Evolutionary conservation across 1,140 invertebrate species (phyloP).

Genomic region (Schlechtendalia chinensis): DNA sequence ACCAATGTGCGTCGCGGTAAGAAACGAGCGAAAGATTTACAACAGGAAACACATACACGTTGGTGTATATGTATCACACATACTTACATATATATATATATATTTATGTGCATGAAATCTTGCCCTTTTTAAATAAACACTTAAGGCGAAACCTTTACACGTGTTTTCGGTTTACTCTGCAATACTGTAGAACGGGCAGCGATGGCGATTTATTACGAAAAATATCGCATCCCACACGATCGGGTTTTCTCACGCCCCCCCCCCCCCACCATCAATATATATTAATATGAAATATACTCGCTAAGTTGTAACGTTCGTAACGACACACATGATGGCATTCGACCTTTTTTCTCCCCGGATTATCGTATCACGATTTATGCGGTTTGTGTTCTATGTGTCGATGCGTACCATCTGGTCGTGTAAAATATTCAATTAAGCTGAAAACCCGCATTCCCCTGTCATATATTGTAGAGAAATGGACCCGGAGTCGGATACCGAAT

Average conservation of each 20-base stretch:
- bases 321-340: background rate
- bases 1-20: background rate
- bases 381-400: background rate
- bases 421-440: conserved; percentile 41
- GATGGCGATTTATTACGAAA: background rate
- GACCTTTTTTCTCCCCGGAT: background rate
- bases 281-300: background rate
- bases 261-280: background rate
- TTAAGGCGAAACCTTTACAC: conserved; percentile 29
- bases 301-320: background rate
- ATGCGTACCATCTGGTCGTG: conserved; percentile 26
- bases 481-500: conserved; percentile 11
- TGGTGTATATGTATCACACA: background rate
- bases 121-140: conserved; percentile 19
- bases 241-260: conserved; percentile 15
- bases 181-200: no score
- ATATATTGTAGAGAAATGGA: background rate
- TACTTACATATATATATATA: background rate
- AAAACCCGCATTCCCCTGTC: conserved; percentile 17
- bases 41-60: conserved; percentile 25
- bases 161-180: conserved; percentile 27
- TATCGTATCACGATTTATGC: background rate
- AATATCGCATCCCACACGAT: conserved; percentile 17
- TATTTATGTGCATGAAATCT: background rate
- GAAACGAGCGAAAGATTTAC: conserved; percentile 29